phyloP scores from a whole-genome alignment of 1,140 invertebrate species.

The Tetramorium simillimum region DNA sequence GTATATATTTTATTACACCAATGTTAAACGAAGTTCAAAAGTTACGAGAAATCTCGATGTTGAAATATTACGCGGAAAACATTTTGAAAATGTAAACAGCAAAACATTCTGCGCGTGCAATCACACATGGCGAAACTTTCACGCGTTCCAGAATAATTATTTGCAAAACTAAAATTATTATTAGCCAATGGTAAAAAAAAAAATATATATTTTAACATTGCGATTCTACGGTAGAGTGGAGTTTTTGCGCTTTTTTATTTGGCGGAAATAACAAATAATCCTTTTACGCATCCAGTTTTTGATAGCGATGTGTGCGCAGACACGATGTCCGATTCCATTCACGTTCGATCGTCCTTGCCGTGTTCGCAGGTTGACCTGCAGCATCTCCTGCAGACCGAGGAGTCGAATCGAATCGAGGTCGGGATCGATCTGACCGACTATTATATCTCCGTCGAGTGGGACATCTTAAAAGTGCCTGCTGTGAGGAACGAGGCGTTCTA shows the following conservation, averaged over 20 bases:
- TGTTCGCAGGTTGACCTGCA: conserved; percentile 92
- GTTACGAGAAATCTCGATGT: conserved; percentile 1
- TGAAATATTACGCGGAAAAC: not conserved
- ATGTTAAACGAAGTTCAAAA: conserved; percentile 21
- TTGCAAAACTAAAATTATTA: not conserved
- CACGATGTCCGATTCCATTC: not conserved
- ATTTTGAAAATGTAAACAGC: conserved; percentile 10
- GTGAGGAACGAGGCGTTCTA: conserved; percentile 95
- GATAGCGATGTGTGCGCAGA: no score
- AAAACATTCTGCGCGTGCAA: not conserved
- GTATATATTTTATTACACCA: conserved; percentile 1
- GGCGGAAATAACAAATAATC: not conserved
- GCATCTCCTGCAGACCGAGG: conserved; percentile 92
- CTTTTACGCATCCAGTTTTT: not conserved
- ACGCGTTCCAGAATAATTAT: not conserved
- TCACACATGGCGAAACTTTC: not conserved
- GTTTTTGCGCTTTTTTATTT: not conserved
- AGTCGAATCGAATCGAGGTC: conserved; percentile 93
- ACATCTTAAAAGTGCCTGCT: conserved; percentile 96
- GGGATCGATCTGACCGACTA: conserved; percentile 97
- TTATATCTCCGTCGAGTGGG: conserved; percentile 99
- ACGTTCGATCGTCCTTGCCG: not conserved
- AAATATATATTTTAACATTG: not conserved
- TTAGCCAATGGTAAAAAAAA: not conserved
- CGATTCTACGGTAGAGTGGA: not conserved